Percentiles rank a stretch among this genome's conserved stretches.
Conservation (phyloP, 1,140 invertebrate genomes). For the Hesperophylax magnus region DNA sequence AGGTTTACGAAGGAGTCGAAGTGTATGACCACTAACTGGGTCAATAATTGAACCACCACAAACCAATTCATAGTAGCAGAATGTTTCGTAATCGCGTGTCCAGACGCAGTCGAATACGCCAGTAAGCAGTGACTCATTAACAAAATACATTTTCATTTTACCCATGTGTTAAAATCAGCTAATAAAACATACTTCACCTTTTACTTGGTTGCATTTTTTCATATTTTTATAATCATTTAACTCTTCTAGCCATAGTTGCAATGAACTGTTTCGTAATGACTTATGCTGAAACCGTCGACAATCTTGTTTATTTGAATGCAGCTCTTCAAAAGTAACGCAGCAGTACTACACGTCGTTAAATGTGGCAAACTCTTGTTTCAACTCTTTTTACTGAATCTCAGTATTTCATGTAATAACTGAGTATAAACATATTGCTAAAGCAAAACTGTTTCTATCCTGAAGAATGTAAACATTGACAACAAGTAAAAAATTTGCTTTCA, state of each 20-base stretch:
- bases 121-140: neutral
- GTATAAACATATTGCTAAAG: constrained; percentile 4
- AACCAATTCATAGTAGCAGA: constrained; percentile 22
- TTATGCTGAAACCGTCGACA: constrained; percentile 6
- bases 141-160: neutral
- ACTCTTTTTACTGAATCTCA: neutral
- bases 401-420: neutral
- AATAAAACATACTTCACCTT: neutral
- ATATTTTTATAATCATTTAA: neutral
- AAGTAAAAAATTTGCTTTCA: neutral
- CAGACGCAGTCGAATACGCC: neutral
- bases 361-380: neutral
- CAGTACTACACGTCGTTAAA: neutral
- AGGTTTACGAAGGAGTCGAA: constrained; percentile 37
- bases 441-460: constrained; percentile 6
- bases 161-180: neutral
- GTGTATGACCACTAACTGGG: constrained; percentile 41
- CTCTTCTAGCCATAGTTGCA: constrained; percentile 20
- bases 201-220: neutral
- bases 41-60: constrained; percentile 33
- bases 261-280: constrained; percentile 36
- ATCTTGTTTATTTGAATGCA: neutral
- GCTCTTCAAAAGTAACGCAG: neutral
- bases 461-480: neutral
- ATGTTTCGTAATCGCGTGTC: constrained; percentile 26